These are phyloP conservation scores for Eulimnadia texana DNA, from an alignment of 1,140 invertebrate species.

Conservation along the genomic window DNA sequence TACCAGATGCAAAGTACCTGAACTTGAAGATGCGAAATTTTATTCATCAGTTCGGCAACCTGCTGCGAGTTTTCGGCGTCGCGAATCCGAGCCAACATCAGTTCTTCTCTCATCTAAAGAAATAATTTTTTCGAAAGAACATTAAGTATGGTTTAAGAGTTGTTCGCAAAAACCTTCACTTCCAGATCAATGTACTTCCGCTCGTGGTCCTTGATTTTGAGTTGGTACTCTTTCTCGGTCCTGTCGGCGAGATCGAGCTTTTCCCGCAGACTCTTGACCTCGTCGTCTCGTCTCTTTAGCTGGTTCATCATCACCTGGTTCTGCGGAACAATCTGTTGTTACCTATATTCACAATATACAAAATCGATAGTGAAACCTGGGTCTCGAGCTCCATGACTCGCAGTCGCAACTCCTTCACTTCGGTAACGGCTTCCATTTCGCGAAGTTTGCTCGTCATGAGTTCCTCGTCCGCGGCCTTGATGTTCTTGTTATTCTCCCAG, in stretches of 20 bases:
- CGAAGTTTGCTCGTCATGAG: constrained; percentile 76
- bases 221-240: constrained; percentile 56
- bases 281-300: constrained; percentile 81
- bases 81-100: constrained; percentile 83
- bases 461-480: constrained; percentile 61
- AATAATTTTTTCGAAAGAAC: constrained; percentile 16
- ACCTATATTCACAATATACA: too few species aligned
- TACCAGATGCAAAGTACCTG: constrained; percentile 43
- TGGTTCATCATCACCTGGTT: constrained; percentile 92
- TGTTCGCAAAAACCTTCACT: constrained; percentile 40
- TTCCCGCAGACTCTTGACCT: constrained; percentile 65
- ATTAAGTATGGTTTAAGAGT: background rate
- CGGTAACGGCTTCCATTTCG: constrained; percentile 82
- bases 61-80: constrained; percentile 87
- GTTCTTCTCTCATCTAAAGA: constrained; percentile 70
- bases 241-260: constrained; percentile 53
- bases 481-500: constrained; percentile 54
- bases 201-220: constrained; percentile 67
- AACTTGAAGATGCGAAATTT: constrained; percentile 82
- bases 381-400: constrained; percentile 98
- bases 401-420: constrained; percentile 83
- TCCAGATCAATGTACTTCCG: constrained; percentile 77
- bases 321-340: constrained; percentile 27
- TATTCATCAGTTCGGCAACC: constrained; percentile 86
- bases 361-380: too few species aligned